These are phyloP conservation scores for Chromis chromis DNA, from an alignment of 2,797 vertebrate genomes.

Conservation along the genomic window DNA sequence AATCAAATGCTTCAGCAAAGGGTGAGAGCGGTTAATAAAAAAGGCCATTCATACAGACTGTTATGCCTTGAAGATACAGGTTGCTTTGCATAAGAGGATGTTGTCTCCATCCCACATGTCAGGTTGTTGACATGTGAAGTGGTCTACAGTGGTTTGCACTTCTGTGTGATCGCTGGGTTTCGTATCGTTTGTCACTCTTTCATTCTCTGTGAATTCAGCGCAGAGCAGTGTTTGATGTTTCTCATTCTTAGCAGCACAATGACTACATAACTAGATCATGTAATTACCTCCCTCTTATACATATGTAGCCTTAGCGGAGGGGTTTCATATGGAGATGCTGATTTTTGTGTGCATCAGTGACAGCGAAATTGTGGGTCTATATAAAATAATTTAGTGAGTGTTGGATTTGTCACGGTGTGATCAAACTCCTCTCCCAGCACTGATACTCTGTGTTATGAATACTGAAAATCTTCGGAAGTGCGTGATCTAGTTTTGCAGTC, in stretches of 20 bases:
- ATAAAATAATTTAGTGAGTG: conserved; percentile 14
- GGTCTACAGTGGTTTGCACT: conserved; percentile 17
- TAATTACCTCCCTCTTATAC: conserved; percentile 26
- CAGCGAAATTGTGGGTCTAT: conserved; percentile 3
- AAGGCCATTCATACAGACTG: conserved; percentile 40
- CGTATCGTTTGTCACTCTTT: conserved; percentile 38
- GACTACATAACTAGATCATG: conserved; percentile 26
- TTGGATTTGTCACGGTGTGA: conserved; percentile 25
- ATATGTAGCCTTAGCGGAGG: conserved; percentile 3
- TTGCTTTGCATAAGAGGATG: conserved; percentile 36
- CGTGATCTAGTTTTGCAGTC: not conserved
- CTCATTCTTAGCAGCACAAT: conserved; percentile 21
- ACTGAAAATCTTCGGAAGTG: not conserved
- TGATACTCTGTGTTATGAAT: not conserved
- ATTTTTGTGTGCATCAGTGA: conserved; percentile 5
- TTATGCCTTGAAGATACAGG: conserved; percentile 32
- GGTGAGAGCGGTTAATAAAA: conserved; percentile 42
- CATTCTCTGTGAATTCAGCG: conserved; percentile 28
- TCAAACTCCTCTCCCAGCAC: conserved; percentile 13
- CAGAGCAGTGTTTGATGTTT: conserved; percentile 32
- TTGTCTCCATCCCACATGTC: conserved; percentile 38
- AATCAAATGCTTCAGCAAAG: conserved; percentile 51
- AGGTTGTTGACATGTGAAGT: conserved; percentile 54
- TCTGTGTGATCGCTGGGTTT: conserved; percentile 17
- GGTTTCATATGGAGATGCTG: conserved; percentile 3